A percentile compares a stretch with the other conserved stretches of the same genome.
Conservation (phyloP, 2,113 vertebrate species). For the Cichladusa arquata region DNA sequence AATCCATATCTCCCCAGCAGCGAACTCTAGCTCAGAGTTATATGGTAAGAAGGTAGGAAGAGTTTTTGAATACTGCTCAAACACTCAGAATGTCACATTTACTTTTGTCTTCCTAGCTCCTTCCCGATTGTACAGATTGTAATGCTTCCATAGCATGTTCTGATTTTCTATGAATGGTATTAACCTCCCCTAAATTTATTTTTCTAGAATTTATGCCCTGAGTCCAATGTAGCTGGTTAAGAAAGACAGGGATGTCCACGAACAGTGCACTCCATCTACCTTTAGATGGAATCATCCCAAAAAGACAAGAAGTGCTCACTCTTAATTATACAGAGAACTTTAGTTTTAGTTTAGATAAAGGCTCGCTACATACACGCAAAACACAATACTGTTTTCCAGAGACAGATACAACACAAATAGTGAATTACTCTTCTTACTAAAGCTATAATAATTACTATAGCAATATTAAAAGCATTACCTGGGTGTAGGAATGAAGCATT, state of each 20-base stretch:
- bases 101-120: not conserved
- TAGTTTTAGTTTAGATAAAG: not conserved
- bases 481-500: not conserved
- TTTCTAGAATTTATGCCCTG: not conserved
- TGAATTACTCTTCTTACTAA: not conserved
- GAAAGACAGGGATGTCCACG: not conserved
- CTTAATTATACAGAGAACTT: not conserved
- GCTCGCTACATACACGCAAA: accelerated
- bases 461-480: not conserved
- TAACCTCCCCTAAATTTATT: not conserved
- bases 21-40: not conserved
- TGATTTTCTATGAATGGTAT: not conserved
- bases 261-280: not conserved
- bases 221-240: not conserved
- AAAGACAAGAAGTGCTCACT: not conserved
- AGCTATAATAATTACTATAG: not conserved
- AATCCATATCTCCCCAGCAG: not conserved
- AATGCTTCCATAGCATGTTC: not conserved
- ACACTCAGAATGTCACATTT: not conserved
- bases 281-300: not conserved
- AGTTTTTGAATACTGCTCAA: not conserved
- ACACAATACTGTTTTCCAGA: not conserved
- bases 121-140: not conserved
- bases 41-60: not conserved
- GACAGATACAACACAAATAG: not conserved